Evolutionary conservation across 2,113 vertebrate species (phyloP).

Genomic region (Clarias gariepinus): DNA sequence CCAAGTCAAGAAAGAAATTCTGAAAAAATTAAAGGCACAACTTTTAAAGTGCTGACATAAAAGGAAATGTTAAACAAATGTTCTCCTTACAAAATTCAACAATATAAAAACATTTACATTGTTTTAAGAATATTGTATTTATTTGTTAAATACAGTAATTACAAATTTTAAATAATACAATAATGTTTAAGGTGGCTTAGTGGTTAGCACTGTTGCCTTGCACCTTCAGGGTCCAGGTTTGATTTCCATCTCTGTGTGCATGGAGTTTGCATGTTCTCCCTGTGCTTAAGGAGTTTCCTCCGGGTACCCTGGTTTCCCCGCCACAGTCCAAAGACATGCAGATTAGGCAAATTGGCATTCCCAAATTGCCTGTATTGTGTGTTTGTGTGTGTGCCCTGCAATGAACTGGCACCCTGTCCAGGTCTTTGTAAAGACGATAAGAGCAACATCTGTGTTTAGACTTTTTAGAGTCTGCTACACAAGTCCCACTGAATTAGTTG

Average conservation of each 20-base stretch:
- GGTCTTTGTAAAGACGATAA: no score
- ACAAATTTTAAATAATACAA: not conserved
- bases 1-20: not conserved
- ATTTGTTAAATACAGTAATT: not conserved
- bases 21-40: not conserved
- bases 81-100: not conserved
- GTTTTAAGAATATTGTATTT: not conserved
- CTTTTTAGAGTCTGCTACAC: not conserved
- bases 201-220: no score
- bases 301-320: no score
- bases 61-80: not conserved
- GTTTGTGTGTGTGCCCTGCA: no score
- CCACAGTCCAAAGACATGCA: no score
- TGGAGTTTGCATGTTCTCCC: no score
- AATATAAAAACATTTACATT: not conserved
- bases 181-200: not conserved
- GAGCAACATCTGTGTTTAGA: not conserved
- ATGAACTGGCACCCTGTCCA: no score
- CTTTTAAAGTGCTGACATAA: not conserved
- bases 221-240: no score
- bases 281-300: no score
- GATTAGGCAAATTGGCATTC: no score
- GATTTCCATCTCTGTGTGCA: no score
- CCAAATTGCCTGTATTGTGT: no score
- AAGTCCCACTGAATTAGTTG: not conserved